These are phyloP conservation scores for Spongilla lacustris DNA, from an alignment of 37 sponge, comb jelly and placozoan genomes.

Conservation along the genomic window DNA sequence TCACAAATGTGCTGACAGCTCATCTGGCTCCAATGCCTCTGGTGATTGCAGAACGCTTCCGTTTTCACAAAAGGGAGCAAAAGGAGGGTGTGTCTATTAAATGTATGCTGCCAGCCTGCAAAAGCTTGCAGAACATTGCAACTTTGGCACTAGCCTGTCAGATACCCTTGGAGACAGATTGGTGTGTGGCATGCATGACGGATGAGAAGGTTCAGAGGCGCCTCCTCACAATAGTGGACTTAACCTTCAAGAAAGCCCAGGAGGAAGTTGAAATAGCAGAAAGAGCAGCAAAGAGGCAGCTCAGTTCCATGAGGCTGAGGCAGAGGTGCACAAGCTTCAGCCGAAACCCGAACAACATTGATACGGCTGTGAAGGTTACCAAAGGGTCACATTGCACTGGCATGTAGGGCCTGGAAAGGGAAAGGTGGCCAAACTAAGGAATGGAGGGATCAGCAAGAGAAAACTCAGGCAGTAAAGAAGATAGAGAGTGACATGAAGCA, in stretches of 20 bases:
- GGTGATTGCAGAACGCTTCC: conserved; percentile 23
- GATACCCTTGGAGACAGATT: neutral
- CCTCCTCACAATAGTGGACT: neutral
- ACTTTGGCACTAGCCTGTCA: conserved; percentile 4
- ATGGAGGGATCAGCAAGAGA: neutral
- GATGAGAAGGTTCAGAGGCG: neutral
- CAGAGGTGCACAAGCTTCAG: neutral
- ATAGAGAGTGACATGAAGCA: neutral
- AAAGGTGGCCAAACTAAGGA: neutral
- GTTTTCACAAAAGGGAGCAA: conserved; percentile 27
- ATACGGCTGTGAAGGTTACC: neutral
- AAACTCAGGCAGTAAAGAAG: neutral
- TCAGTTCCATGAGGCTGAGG: neutral
- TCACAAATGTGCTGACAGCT: conserved; percentile 2
- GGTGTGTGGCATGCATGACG: neutral
- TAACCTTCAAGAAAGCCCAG: neutral
- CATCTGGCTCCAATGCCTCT: conserved; percentile 26
- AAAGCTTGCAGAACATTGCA: conserved; percentile 23
- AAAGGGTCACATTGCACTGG: neutral
- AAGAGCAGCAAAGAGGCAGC: neutral
- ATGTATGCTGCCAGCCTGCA: conserved; percentile 28
- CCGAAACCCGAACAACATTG: neutral
- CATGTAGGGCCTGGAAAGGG: neutral
- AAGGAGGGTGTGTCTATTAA: conserved; percentile 21
- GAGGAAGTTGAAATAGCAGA: neutral